Evolutionary conservation across 2,113 vertebrate species (phyloP).

Genomic region (Climacteris rufus): DNA sequence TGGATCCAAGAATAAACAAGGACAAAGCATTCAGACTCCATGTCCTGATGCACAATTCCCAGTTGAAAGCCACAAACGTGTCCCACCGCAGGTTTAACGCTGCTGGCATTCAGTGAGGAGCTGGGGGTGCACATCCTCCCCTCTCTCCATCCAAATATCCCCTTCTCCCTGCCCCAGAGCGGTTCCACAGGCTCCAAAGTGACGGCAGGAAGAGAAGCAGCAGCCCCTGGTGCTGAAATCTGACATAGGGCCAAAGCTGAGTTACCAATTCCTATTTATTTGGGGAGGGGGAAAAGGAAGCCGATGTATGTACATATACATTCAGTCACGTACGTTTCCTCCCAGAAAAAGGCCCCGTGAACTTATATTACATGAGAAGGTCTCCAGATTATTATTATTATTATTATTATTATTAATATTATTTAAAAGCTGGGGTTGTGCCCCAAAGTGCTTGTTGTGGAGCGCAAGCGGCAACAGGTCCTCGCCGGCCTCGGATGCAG

Average conservation of each 20-base stretch:
- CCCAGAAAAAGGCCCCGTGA: slow-evolving; percentile 37
- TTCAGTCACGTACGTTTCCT: neutral
- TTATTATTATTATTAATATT: neutral
- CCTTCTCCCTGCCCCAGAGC: neutral
- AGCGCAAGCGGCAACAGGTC: neutral
- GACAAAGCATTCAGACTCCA: neutral
- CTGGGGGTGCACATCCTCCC: fast-evolving
- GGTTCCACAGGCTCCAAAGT: fast-evolving
- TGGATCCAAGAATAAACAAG: neutral
- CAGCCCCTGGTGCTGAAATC: fast-evolving
- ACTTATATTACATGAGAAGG: neutral
- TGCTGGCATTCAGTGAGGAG: neutral
- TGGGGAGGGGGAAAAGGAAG: neutral
- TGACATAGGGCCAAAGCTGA: fast-evolving
- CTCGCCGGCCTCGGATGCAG: neutral
- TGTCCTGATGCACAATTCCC: neutral
- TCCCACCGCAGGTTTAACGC: fast-evolving
- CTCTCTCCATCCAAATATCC: too few species aligned
- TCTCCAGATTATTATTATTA: neutral
- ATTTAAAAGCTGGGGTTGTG: slow-evolving; percentile 22
- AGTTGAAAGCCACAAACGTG: fast-evolving
- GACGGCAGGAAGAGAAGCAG: neutral
- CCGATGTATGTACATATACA: slow-evolving; percentile 29
- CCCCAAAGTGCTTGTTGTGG: neutral
- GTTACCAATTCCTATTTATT: slow-evolving; percentile 44